These are phyloP conservation scores for Tragulus kanchil DNA, from an alignment of 2,113 vertebrate genomes.

Conservation along the genomic window DNA sequence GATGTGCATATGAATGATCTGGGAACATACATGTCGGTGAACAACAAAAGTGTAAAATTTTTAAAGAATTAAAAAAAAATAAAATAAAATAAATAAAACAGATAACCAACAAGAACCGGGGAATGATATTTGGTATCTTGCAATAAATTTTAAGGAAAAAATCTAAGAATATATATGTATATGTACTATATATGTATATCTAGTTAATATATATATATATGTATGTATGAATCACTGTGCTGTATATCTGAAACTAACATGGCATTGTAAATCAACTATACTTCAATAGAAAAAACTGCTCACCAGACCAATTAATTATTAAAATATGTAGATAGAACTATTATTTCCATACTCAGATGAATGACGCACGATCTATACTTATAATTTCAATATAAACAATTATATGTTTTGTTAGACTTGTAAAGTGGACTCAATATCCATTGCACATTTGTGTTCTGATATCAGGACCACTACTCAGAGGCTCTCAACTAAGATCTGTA, in stretches of 20 bases:
- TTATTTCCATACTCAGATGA: background rate
- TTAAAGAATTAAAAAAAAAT: too few species aligned
- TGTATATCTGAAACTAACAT: background rate
- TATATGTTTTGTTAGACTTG: background rate
- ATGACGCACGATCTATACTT: background rate
- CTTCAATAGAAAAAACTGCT: background rate
- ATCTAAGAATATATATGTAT: background rate
- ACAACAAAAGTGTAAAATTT: too few species aligned
- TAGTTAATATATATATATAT: background rate
- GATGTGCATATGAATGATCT: too few species aligned
- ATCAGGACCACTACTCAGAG: too few species aligned
- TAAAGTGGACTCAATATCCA: background rate
- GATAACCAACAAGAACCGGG: background rate
- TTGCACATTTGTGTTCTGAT: background rate
- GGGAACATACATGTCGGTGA: too few species aligned
- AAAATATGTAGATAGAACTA: background rate
- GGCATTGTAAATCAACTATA: background rate
- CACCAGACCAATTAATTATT: background rate
- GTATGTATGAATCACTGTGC: background rate
- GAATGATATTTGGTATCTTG: background rate
- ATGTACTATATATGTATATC: background rate
- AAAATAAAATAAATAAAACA: background rate
- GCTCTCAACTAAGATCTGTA: background rate
- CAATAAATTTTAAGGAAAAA: background rate
- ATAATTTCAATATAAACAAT: background rate